Percentiles rank a stretch among this genome's conserved stretches.
phyloP scores from a whole-genome alignment of 2,113 vertebrate genomes.

The Cyphomyrus plagiostoma region DNA sequence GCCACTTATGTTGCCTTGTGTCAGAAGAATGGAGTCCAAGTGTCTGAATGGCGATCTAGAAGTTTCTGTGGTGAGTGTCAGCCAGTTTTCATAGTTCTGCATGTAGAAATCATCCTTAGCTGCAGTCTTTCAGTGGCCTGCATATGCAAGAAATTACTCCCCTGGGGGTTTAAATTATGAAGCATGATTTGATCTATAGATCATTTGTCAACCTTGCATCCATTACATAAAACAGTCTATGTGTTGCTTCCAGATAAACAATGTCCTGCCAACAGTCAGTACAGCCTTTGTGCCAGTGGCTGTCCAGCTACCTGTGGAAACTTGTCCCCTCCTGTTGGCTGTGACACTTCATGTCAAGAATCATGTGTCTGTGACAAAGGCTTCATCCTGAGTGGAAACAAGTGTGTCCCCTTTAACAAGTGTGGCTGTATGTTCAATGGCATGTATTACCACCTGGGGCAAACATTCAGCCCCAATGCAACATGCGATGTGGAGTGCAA shows the following conservation, averaged over 20 bases:
- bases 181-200: neutral
- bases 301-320: constrained; percentile 55
- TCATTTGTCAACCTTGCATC: neutral
- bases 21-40: constrained; percentile 40
- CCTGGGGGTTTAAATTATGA: neutral
- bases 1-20: constrained; percentile 53
- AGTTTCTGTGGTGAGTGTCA: constrained; percentile 57
- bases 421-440: constrained; percentile 53
- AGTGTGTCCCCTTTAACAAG: constrained; percentile 45
- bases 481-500: constrained; percentile 57
- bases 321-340: constrained; percentile 40
- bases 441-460: constrained; percentile 45
- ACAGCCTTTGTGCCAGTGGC: constrained; percentile 51
- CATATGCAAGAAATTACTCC: neutral
- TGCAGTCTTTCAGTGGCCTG: neutral
- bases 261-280: constrained; percentile 59
- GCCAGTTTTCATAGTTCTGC: neutral
- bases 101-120: neutral
- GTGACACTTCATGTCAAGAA: constrained; percentile 49
- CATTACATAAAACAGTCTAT: neutral
- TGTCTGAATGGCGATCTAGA: constrained; percentile 53
- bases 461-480: constrained; percentile 51
- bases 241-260: constrained; percentile 37
- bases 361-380: constrained; percentile 58
- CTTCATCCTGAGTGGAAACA: constrained; percentile 51